Evolutionary conservation across 2,113 vertebrate genomes (phyloP).

Genomic region (Tamias sibiricus): DNA sequence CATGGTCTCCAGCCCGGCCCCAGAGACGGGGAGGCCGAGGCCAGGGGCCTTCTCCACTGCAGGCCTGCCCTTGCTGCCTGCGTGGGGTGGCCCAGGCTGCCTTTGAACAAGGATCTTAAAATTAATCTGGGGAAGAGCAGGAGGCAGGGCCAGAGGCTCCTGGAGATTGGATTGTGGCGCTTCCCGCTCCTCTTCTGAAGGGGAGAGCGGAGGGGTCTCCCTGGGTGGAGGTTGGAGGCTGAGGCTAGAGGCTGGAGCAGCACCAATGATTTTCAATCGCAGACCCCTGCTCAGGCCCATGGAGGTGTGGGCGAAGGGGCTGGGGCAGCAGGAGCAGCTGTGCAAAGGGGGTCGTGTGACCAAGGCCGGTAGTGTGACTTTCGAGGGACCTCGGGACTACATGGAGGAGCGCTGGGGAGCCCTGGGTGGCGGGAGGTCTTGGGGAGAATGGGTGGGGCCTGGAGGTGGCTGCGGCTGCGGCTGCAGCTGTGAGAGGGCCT

Average conservation of each 20-base stretch:
- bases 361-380: background rate
- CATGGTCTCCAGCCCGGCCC: background rate
- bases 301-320: background rate
- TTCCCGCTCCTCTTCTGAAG: background rate
- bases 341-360: background rate
- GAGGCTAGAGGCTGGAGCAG: background rate
- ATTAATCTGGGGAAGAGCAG: background rate
- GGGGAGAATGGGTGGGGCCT: background rate
- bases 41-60: background rate
- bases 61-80: too few species aligned
- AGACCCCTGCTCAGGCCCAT: background rate
- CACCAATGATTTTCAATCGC: fast-evolving
- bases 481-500: too few species aligned
- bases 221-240: too few species aligned
- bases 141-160: too few species aligned
- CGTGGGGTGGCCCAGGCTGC: background rate
- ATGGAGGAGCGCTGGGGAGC: background rate
- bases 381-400: background rate
- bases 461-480: too few species aligned
- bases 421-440: background rate
- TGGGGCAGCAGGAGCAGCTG: background rate
- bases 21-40: background rate
- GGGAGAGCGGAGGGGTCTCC: background rate
- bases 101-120: background rate
- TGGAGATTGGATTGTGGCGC: fast-evolving